Evolutionary conservation across 1,140 invertebrate genomes (phyloP).

Genomic region (Chironomus tepperi): DNA sequence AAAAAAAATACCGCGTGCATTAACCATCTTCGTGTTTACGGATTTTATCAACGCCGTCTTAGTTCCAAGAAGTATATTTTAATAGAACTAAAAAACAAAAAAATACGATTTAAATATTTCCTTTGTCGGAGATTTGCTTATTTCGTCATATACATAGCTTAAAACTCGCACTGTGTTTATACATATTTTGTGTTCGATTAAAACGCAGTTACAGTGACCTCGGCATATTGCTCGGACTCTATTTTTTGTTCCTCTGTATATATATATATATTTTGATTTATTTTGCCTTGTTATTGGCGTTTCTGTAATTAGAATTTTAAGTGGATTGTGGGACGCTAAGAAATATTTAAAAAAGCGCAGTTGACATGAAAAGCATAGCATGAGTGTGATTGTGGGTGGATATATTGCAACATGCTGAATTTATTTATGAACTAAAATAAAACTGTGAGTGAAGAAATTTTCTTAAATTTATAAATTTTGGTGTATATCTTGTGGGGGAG

Average conservation of each 20-base stretch:
- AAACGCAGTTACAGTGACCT: slow-evolving; percentile 21
- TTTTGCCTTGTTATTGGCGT: background rate
- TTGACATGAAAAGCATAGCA: no score
- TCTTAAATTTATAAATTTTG: no score
- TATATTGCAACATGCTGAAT: no score
- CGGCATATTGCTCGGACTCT: slow-evolving; percentile 10
- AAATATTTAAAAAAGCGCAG: background rate
- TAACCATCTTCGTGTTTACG: background rate
- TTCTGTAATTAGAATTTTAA: background rate
- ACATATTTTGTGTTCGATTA: background rate
- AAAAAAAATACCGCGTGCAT: background rate
- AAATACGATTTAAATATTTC: background rate
- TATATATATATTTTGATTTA: background rate
- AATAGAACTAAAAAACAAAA: no score
- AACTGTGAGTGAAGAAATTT: background rate
- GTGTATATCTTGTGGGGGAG: no score
- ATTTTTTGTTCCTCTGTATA: background rate
- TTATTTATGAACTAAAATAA: background rate
- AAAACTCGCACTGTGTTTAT: background rate
- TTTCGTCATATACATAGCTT: background rate
- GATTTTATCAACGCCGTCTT: background rate
- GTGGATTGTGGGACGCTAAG: background rate
- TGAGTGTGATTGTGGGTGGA: background rate
- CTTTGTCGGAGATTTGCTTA: background rate
- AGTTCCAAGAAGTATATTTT: background rate